phyloP scores from a whole-genome alignment of 2,113 vertebrate species.

The Alexandromys fortis region DNA sequence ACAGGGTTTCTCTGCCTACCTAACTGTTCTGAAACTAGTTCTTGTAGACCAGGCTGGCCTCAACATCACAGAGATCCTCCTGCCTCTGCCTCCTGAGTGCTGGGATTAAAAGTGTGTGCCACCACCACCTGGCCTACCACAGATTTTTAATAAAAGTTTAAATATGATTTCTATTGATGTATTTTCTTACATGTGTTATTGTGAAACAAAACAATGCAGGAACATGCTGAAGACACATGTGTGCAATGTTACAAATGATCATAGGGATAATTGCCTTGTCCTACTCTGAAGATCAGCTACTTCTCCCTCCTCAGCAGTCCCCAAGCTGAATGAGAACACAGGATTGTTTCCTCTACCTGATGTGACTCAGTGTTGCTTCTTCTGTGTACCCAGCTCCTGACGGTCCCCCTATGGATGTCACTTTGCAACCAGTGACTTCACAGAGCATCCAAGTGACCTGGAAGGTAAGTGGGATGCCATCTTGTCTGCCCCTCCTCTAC shows the following conservation, averaged over 20 bases:
- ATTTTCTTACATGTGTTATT: background rate
- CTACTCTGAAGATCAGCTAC: no score
- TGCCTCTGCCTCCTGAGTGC: background rate
- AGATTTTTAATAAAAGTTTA: background rate
- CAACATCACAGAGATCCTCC: background rate
- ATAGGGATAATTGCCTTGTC: background rate
- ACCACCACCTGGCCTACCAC: background rate
- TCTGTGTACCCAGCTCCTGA: slow-evolving; percentile 91
- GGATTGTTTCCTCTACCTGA: background rate
- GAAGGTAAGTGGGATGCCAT: slow-evolving; percentile 89
- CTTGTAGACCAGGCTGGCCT: background rate
- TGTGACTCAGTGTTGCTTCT: background rate
- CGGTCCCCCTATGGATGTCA: slow-evolving; percentile 97
- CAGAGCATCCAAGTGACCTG: slow-evolving; percentile 99
- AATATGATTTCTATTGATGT: slow-evolving; percentile 14
- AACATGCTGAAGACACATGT: background rate
- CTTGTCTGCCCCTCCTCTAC: background rate
- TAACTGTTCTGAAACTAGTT: background rate
- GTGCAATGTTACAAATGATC: background rate
- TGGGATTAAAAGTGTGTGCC: background rate
- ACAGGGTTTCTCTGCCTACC: background rate
- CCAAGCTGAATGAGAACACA: background rate
- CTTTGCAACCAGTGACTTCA: slow-evolving; percentile 95
- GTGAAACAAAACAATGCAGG: slow-evolving; percentile 3
- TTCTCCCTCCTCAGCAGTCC: background rate